These are phyloP conservation scores for Drosophila serrata DNA, from an alignment of 1,140 invertebrate species.

Conservation along the genomic window DNA sequence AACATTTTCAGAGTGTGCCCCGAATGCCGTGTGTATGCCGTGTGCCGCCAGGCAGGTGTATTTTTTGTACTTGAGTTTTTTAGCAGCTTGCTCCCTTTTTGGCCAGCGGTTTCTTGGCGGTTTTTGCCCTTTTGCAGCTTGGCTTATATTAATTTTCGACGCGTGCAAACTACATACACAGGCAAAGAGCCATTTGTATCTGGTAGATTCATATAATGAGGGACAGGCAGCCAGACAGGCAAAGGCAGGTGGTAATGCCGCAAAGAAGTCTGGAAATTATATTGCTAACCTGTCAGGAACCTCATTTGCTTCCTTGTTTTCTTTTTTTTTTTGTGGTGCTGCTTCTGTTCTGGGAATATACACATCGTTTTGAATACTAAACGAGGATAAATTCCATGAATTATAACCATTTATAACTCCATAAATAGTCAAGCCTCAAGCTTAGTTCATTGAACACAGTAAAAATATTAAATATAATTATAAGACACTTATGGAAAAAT, in stretches of 20 bases:
- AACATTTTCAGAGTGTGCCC: constrained; percentile 35
- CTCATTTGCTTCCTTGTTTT: constrained; percentile 21
- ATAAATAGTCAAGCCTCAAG: constrained; percentile 2
- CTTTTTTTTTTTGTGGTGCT: constrained; percentile 4
- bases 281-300: constrained; percentile 30
- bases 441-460: constrained; percentile 1
- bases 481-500: neutral
- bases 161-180: constrained; percentile 53
- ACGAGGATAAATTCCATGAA: constrained; percentile 17
- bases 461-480: constrained; percentile 1
- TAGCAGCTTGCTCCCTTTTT: constrained; percentile 49
- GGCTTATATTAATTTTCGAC: constrained; percentile 69
- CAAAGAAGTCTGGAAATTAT: constrained; percentile 12
- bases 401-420: neutral
- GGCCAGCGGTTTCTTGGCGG: constrained; percentile 46
- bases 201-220: constrained; percentile 10
- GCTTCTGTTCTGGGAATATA: constrained; percentile 6
- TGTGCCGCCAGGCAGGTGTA: constrained; percentile 63
- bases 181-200: constrained; percentile 3
- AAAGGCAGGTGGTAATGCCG: constrained; percentile 58
- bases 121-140: constrained; percentile 74
- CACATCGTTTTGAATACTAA: constrained; percentile 4
- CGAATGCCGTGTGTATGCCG: constrained; percentile 5
- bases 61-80: constrained; percentile 59
- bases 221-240: neutral